Evolutionary conservation across 2,113 vertebrate species (phyloP).

Genomic region (Dipodomys stephensi): DNA sequence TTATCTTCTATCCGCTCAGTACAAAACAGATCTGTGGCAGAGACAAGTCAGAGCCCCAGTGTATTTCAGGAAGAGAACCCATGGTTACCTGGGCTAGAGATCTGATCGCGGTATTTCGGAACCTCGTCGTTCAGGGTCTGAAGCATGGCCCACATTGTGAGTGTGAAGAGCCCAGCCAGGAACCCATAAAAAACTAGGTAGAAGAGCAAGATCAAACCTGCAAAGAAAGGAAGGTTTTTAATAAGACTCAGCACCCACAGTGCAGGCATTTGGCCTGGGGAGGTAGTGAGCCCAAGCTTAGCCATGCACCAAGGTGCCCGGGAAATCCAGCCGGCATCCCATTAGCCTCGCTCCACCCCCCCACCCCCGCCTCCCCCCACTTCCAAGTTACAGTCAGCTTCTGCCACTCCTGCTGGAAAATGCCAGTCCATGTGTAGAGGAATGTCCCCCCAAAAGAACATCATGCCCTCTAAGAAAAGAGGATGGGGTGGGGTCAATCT

Average conservation of each 20-base stretch:
- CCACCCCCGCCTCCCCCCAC: no score
- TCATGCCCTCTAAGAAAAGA: constrained; percentile 14
- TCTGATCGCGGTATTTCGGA: constrained; percentile 95
- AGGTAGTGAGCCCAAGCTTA: constrained; percentile 44
- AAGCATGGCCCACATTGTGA: constrained; percentile 99
- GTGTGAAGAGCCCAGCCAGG: constrained; percentile 95
- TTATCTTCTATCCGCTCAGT: neutral
- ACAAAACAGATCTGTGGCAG: constrained; percentile 63
- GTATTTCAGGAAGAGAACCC: constrained; percentile 52
- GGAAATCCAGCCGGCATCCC: constrained; percentile 48
- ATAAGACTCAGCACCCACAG: neutral
- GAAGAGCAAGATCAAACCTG: constrained; percentile 97
- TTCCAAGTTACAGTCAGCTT: constrained; percentile 36
- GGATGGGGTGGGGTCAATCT: neutral
- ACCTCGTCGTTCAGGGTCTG: constrained; percentile 93
- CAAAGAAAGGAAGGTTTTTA: constrained; percentile 62
- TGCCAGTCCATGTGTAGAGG: no score
- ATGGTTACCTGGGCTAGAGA: constrained; percentile 93
- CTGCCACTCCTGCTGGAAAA: neutral
- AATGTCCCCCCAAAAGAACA: constrained; percentile 39
- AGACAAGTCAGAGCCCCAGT: neutral
- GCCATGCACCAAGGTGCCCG: constrained; percentile 65
- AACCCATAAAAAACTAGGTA: constrained; percentile 98
- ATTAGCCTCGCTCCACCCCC: neutral
- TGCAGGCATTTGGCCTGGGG: neutral